Base-by-base conservation (phyloP, 2,113 vertebrate genomes). In the Regulus satrapa region DNA sequence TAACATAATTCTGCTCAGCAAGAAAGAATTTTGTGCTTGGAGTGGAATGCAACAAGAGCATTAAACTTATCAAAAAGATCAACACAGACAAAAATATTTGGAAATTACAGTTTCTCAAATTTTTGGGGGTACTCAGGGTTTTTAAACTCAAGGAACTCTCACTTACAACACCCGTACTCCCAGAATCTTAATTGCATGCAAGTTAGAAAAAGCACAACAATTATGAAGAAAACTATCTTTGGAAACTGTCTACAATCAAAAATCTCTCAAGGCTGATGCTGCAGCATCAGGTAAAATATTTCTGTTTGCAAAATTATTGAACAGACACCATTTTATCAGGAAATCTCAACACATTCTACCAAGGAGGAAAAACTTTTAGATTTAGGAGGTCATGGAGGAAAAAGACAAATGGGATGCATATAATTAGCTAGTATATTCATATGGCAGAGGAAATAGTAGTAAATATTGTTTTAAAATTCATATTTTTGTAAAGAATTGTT, bases 81-180 rank as follows among this genome's bases (percentile, higher is more conserved):
- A 64, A 13, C 31, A 58, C 28, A 76, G 25, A n/a, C 3, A 88
- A 86, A 86, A 68, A 51, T 43, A 55, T 26, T 76, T 83, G 51
- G 32, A 75, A 91, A 83, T 36, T 0, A 19, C 15, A 18, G 32
- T 20, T 82, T 14, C 75, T 21, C 32, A 18, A 32, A 88, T 20
- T 40, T 5, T 75, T 29, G 51, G 56, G n/a, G 11, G 14, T 29
- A 55, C 10, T 69, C 1, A 0, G 11, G 9, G 6, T 5, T 64
- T 79, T 86, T 52, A 66, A 72, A 15, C n/a, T 90, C 45, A 21
- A 69, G 18, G 20, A 88, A 19, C 4, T 78, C 28, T 58, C 29
- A 36, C 4, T 72, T 49, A 56, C 3, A 36, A 2, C 0, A 2
- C 10, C 5, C 41, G 19, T 43, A 36, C 4, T 67, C 10, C 20